These are phyloP conservation scores for Drosophila kambysellisi DNA, from an alignment of 2,888 invertebrate species.

Conservation along the genomic window DNA sequence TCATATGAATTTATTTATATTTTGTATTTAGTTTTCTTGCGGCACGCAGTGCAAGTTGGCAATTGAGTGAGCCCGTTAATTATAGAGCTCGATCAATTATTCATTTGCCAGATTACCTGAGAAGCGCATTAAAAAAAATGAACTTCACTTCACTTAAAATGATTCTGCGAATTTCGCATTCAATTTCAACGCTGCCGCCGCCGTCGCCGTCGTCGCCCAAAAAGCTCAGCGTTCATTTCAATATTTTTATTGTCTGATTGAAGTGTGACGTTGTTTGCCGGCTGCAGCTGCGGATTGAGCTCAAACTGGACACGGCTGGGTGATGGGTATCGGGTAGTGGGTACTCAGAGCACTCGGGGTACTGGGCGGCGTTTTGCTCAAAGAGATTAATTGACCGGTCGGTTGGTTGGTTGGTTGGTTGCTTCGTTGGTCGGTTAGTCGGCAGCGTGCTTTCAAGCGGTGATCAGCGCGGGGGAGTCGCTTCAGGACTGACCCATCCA, in stretches of 20 bases:
- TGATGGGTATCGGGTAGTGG: not conserved
- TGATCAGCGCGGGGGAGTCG: conserved; percentile 44
- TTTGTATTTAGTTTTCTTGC: conserved; percentile 26
- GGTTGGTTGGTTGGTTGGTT: not conserved
- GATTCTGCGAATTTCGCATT: conserved; percentile 77
- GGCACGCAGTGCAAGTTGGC: conserved; percentile 56
- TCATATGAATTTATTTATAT: conserved; percentile 17
- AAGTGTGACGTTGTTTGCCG: conserved; percentile 67
- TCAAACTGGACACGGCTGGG: not conserved
- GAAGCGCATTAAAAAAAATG: conserved; percentile 34
- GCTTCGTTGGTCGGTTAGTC: conserved; percentile 5
- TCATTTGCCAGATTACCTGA: conserved; percentile 78
- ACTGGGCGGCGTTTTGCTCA: conserved; percentile 64
- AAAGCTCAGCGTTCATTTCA: conserved; percentile 58
- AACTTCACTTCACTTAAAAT: conserved; percentile 78
- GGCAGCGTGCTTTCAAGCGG: conserved; percentile 42
- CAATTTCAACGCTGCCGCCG: conserved; percentile 36
- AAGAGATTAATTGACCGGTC: conserved; percentile 72
- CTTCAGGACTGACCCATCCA: conserved; percentile 9
- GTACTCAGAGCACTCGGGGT: conserved; percentile 6
- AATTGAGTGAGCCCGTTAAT: conserved; percentile 79
- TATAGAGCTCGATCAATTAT: conserved; percentile 79
- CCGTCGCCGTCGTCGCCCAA: conserved; percentile 2
- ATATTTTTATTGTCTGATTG: conserved; percentile 80
- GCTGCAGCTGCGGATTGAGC: conserved; percentile 38